Base-by-base conservation (phyloP, 2,888 invertebrate species). In the Homarus gammarus region DNA sequence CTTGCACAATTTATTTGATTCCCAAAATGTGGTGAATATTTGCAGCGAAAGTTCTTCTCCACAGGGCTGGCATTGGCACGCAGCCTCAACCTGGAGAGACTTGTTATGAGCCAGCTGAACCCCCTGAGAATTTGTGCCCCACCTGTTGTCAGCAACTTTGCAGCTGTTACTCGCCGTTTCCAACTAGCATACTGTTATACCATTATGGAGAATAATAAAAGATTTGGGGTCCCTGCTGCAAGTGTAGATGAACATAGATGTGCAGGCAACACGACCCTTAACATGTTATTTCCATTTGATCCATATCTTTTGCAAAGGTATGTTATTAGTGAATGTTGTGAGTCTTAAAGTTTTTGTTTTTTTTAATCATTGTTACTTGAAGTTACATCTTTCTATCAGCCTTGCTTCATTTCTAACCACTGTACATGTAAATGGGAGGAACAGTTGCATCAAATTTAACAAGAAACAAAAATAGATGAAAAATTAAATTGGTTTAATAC, bases 111-210 rank as follows among this genome's bases (percentile, higher is more conserved):
- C 93, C 95, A 96, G 51, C 95, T 99, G 90, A 99, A 99, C 94
- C 99, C 99, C 0, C 95, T 99, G 33, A 95, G 96, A 84, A 96
- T 96, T 0, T 98, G 98, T 93, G 95, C 96, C 64, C 95, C 96
- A 0, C 96, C 96, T 0, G 96, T 98, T 27, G 96, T 96, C 0
- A 96, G 96, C 91, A 96, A 96, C 33, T 98, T 98, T 94, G 96
- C 97, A 0, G 96, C 96, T 0, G 96, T 97, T 0, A 96, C 97
- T 0, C 95, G 97, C 81, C 95, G 96, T 15, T 97, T 98, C 93
- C 98, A 99, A 93, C 95, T 99, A 84, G 98, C 97, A 0, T 99
- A 98, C 94, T 99, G 99, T 94, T 97, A 98, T 93, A 96, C 97
- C 0, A 96, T 98, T 77, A 96, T 99, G 64, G 98, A 99, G 94